Evolutionary conservation across 2,888 invertebrate species (phyloP), one percentile per base, ranked within the genome.

Genomic region (Patella ulyssiponensis): DNA sequence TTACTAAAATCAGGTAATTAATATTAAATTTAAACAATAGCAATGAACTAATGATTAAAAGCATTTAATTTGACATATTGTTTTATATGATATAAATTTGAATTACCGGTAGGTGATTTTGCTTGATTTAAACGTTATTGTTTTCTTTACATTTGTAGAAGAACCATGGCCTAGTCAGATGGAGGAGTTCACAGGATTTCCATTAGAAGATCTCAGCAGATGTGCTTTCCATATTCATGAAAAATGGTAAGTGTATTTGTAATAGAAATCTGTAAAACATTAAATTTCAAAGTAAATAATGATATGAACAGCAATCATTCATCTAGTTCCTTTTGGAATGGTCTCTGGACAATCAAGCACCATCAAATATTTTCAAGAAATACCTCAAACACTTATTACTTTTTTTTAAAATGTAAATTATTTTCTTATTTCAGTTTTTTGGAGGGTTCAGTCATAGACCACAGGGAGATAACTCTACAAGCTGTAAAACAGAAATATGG

Each of bases 401-500:
- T 20, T 11, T 23, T 11, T 20, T 15, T 56, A 33, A 3, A 17
- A 17, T 1, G 44, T 75, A 56, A 44, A 3, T 64, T 15, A 20
- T 73, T 3, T 56, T 76, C 69, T 78, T 52, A 44, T 86, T 85
- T 27, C 82, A 90, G 91, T 82, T 89, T 90, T 75, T 70, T 87
- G 70, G 89, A 89, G 71, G 88, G 88, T 9, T 87, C 88, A 2
- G 86, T 89, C 53, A 86, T 89, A 2, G 90, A 90, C 69, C 89
- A 90, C 81, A 77, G 90, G 70, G 88, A 89, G 56, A 87, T 89
- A 3, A 88, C 85, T 11, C 78, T 91, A 73, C 88, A 90, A 77
- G 89, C 90, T 20, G 90, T 91, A 53, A 90, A 90, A 79, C 85
- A 87, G 77, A 85, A 90, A 76, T 90, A 90, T 75, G 83, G 85